These are phyloP conservation scores for Seriola rivoliana DNA, from an alignment of 2,113 vertebrate genomes.

Conservation along the genomic window DNA sequence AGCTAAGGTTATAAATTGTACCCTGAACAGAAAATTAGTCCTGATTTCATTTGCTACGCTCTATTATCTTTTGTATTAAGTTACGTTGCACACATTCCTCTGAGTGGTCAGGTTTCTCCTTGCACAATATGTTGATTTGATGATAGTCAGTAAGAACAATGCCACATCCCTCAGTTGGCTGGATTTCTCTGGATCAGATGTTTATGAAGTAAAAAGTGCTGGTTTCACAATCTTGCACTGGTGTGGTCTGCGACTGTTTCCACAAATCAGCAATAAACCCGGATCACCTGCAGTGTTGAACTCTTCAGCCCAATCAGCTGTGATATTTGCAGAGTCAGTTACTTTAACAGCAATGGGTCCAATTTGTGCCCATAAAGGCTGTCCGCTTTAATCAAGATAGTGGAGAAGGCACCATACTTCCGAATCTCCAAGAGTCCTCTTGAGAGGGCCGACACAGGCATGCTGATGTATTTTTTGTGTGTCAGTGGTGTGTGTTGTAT, in stretches of 20 bases:
- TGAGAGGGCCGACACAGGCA: not conserved
- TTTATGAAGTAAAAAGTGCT: not conserved
- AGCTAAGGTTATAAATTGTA: not conserved
- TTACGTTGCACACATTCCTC: constrained; percentile 5
- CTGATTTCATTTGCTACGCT: constrained; percentile 6
- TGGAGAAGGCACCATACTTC: not conserved
- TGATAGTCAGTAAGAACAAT: not conserved
- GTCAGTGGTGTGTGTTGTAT: not conserved
- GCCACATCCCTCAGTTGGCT: not conserved
- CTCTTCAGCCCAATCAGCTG: constrained; percentile 33
- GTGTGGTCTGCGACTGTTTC: constrained; percentile 6
- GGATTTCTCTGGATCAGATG: constrained; percentile 12
- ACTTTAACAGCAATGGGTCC: not conserved
- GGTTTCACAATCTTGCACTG: constrained; percentile 11
- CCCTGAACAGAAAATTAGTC: not conserved
- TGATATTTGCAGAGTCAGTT: constrained; percentile 17
- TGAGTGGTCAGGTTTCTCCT: not conserved
- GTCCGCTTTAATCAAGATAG: constrained; percentile 11
- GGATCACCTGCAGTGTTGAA: constrained; percentile 21
- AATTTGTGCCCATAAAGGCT: not conserved
- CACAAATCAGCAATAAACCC: constrained; percentile 28
- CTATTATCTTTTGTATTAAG: not conserved
- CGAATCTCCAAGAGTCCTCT: not conserved
- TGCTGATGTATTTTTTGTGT: not conserved
- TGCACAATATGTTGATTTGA: not conserved